These are phyloP conservation scores for Theropithecus gelada DNA, from an alignment of 2,113 vertebrate species.

Conservation along the genomic window DNA sequence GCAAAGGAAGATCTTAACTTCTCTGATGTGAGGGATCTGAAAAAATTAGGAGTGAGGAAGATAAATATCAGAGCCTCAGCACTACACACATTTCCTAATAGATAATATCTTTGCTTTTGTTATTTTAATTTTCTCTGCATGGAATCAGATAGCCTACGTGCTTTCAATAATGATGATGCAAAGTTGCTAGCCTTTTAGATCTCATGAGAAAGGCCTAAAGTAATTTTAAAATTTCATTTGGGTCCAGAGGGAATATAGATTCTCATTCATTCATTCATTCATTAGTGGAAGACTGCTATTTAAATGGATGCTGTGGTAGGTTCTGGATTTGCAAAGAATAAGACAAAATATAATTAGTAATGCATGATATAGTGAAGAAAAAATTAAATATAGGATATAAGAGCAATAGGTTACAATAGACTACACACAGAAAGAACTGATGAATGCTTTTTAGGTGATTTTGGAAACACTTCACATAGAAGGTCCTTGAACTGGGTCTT, in stretches of 20 bases:
- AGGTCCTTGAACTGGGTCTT: neutral
- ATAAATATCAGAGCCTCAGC: conserved; percentile 76
- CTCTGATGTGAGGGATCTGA: conserved; percentile 73
- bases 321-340: neutral
- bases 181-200: conserved; percentile 21
- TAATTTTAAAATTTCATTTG: conserved; percentile 48
- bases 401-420: neutral
- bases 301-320: neutral
- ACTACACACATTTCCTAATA: conserved; percentile 70
- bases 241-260: neutral
- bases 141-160: conserved; percentile 66
- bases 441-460: neutral
- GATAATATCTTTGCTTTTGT: conserved; percentile 78
- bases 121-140: conserved; percentile 77
- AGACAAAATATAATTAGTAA: neutral
- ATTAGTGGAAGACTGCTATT: neutral
- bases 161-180: conserved; percentile 64
- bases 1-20: conserved; percentile 71
- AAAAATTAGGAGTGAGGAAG: conserved; percentile 76
- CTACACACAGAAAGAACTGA: neutral
- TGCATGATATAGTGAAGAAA: neutral
- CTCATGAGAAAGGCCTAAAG: conserved; percentile 26
- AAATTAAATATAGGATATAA: neutral
- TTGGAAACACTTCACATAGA: neutral
- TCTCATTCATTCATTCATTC: neutral